These are phyloP conservation scores for Eurystomus glaucurus DNA, from an alignment of 2,797 vertebrate genomes.

Conservation along the genomic window DNA sequence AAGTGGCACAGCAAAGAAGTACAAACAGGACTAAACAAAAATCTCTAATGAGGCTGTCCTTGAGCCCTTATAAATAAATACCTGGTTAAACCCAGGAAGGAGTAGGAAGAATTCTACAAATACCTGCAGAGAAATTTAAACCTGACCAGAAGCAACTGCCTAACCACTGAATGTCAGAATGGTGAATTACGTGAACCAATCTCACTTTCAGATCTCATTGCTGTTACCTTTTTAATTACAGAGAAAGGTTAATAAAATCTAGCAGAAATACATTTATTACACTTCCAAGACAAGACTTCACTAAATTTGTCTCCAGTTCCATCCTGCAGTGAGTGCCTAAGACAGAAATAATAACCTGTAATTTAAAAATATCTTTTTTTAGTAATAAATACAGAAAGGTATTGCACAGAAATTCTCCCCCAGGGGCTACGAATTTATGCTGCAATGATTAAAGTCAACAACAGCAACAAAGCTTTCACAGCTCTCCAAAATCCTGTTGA, in stretches of 20 bases:
- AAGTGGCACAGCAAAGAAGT: not conserved
- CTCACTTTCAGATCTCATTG: not conserved
- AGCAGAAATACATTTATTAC: slow-evolving; percentile 12
- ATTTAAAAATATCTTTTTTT: not conserved
- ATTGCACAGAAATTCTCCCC: slow-evolving; percentile 8
- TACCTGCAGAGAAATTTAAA: not conserved
- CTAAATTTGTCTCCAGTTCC: not conserved
- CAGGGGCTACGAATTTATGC: not conserved
- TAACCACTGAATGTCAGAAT: not conserved
- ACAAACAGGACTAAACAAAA: not conserved
- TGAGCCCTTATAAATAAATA: not conserved
- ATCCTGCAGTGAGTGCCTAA: not conserved
- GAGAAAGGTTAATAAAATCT: slow-evolving; percentile 17
- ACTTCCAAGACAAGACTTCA: not conserved
- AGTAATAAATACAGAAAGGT: slow-evolving; percentile 16
- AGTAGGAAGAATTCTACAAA: not conserved
- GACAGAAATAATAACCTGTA: slow-evolving; percentile 48
- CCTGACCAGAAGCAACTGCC: not conserved
- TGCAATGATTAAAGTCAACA: slow-evolving; percentile 21
- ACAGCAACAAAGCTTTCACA: not conserved
- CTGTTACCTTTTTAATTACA: not conserved
- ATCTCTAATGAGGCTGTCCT: not conserved
- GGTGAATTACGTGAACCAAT: not conserved
- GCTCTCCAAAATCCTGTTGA: slow-evolving; percentile 4
- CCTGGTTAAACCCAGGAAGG: not conserved